Evolutionary conservation across 64 coral and sea anemone genomes (phyloP).

Genomic region (Montipora cactus): DNA sequence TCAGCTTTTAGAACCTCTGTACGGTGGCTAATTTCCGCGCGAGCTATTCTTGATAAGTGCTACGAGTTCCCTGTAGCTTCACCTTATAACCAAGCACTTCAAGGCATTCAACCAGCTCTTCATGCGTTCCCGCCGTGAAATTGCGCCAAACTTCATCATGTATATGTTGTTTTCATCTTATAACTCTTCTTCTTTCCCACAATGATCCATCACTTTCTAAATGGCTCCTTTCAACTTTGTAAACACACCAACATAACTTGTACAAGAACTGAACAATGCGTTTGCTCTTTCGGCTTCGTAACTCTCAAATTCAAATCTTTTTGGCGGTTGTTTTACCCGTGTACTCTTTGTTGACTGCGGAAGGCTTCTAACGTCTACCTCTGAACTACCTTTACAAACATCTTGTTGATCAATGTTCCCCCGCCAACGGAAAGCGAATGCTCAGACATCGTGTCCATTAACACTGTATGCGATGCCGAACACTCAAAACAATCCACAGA

Average conservation of each 20-base stretch:
- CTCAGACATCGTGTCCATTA: too few species aligned
- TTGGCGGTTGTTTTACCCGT: neutral
- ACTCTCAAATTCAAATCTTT: neutral
- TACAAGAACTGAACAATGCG: neutral
- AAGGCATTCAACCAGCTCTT: too few species aligned
- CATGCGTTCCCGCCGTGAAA: too few species aligned
- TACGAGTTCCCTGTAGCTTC: too few species aligned
- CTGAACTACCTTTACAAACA: neutral
- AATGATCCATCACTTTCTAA: neutral
- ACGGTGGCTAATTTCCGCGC: neutral
- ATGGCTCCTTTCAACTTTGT: neutral
- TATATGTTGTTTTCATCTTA: neutral
- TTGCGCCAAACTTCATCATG: too few species aligned
- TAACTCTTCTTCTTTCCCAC: neutral
- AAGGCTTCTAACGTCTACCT: neutral
- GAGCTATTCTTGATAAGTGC: too few species aligned
- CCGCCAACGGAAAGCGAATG: slow-evolving; percentile 23
- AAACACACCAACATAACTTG: neutral
- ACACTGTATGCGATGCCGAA: too few species aligned
- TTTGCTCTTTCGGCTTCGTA: neutral
- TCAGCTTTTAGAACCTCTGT: too few species aligned
- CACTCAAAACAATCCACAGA: too few species aligned
- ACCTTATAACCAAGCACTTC: too few species aligned
- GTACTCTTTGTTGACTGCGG: neutral
- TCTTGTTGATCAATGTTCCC: neutral